Evolutionary conservation across 2,113 vertebrate species (phyloP), one percentile per base, ranked within the genome.

Genomic region (Clarias macrocephalus): DNA sequence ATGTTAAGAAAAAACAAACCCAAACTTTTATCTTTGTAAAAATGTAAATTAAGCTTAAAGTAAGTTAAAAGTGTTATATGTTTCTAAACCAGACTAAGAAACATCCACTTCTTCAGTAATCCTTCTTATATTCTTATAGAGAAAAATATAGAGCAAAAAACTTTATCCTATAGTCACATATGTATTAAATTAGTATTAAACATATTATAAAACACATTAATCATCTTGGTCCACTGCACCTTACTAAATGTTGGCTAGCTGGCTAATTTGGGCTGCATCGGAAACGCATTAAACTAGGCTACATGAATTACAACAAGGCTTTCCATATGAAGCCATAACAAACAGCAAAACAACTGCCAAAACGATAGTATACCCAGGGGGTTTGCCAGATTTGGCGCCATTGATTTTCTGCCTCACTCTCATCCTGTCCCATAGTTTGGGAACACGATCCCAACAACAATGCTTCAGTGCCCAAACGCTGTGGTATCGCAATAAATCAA

Each of bases 401-500:
- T 79, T 80, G 85, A 91, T 91, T 92, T 92, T 91, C 83, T 70
- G 73, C 68, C 63, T 88, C 75, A 65, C 77, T 73, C 80, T 65
- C 33, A 81, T 62, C 82, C 80, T 90, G 89, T 93, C 91, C 63
- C 73, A 68, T 79, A 54, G 56, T 79, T 87, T 37, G 13, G 57
- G 62, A 68, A 54, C 72, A 89, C 30, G 86, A 92, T 89, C 91
- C 89, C 84, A 89, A 91, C 66, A 89, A 88, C 91, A 92, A 88
- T 83, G 88, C 92, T 93, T 70, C 86, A 89, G 90, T 92, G 86
- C 91, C 80, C 87, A 91, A 91, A 73, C 6, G 75, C 90, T 83
- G 87, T 88, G 88, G 90, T 76, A 88, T 87, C 75, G 57, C 62
- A 85, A 91, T 93, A 94, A 93, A 94, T 94, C 91, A 95, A 92